These are phyloP conservation scores for Gymnoscelis rufifasciata DNA, from an alignment of 2,888 invertebrate genomes.

Conservation along the genomic window DNA sequence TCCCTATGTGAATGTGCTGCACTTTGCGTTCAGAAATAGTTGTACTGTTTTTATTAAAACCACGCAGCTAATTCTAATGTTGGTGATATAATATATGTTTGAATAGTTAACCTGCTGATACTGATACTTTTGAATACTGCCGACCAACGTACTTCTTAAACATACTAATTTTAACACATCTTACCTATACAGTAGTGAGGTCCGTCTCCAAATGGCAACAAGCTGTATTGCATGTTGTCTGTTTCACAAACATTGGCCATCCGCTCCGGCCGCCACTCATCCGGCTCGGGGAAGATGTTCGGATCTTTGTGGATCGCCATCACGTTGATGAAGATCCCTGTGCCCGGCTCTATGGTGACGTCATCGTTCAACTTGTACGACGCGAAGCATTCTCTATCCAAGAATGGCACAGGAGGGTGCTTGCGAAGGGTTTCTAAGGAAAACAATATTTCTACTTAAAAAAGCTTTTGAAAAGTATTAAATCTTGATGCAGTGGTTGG, in stretches of 20 bases:
- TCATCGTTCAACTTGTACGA: slow-evolving; percentile 46
- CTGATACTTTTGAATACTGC: too few relatives aligned
- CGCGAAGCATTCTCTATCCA: slow-evolving; percentile 51
- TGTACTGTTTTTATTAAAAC: too few relatives aligned
- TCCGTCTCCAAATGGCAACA: slow-evolving; percentile 61
- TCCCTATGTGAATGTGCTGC: too few relatives aligned
- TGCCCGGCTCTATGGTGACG: slow-evolving; percentile 46
- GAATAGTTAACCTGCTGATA: too few relatives aligned
- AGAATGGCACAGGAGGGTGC: slow-evolving; percentile 45
- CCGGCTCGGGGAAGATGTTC: slow-evolving; percentile 48
- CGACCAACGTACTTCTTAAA: too few relatives aligned
- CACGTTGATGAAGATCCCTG: slow-evolving; percentile 54
- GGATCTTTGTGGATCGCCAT: slow-evolving; percentile 51
- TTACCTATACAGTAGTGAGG: slow-evolving; percentile 55
- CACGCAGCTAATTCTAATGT: too few relatives aligned
- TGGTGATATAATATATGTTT: too few relatives aligned
- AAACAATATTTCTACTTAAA: too few relatives aligned
- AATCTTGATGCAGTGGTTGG: too few relatives aligned
- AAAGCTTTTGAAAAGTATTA: too few relatives aligned
- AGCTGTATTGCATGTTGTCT: slow-evolving; percentile 50
- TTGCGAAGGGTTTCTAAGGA: slow-evolving; percentile 63
- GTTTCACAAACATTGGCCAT: slow-evolving; percentile 40
- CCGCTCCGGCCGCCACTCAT: slow-evolving; percentile 55
- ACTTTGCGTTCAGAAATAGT: too few relatives aligned
- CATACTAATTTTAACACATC: too few relatives aligned